Evolutionary conservation across 2,113 vertebrate genomes (phyloP), one percentile per base, ranked within the genome.

Genomic region (Lepus europaeus): DNA sequence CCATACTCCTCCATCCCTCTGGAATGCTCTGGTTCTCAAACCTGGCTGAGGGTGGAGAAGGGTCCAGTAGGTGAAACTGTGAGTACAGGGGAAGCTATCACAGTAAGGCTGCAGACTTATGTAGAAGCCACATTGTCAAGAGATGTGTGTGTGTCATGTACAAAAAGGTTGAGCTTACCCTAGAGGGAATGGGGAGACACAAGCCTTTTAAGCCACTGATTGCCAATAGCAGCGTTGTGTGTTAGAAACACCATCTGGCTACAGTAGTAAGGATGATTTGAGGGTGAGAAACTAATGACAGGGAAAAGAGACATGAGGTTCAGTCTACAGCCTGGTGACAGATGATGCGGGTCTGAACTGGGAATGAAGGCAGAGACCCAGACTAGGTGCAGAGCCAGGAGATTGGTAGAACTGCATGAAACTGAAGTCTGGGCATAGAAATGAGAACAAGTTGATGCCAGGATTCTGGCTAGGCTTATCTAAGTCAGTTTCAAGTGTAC

Each of bases 131-230:
- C 61, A 61, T 68, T 84, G 17, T 53, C 23, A 63, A 79, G 78
- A 63, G 22, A 12, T 36, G 13, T 10, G 1, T n/a, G 61, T 51
- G 56, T 45, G 2, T 27, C 61, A 10, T 16, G 16, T 49, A 13
- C 45, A 53, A 72, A 82, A 82, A 87, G 16, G 27, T 12, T 66
- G 27, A 49, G 31, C n/a, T 89, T 69, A 70, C 39, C 68, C 64
- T 49, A 51, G 63, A 56, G 36, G 59, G 69, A 78, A 72, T 20
- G 9, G 83, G 61, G 68, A 68, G 33, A 14, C 45, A 68, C n/a
- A 88, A 78, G 77, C 94, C 25, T 72, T 74, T 76, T 51, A 91
- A 70, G 39, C 70, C n/a, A 89, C 29, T 69, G 29, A 85, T 49
- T 66, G 76, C 23, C 66, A 86, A n/a, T 27, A 59, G 25, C 73